phyloP scores from a whole-genome alignment of 2,888 invertebrate genomes.

The Pyralis farinalis region DNA sequence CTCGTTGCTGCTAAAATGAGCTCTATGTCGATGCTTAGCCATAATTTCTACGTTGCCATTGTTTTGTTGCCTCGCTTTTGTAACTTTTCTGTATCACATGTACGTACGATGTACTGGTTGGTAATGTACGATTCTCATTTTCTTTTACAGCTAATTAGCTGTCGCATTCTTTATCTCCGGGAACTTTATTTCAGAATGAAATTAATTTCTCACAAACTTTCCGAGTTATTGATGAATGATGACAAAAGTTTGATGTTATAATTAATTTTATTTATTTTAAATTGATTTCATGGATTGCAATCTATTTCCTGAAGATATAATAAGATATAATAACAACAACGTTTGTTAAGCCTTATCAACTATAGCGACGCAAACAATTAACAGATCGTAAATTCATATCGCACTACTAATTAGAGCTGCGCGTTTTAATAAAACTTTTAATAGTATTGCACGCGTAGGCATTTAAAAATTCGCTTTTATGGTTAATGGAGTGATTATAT shows the following conservation, averaged over 20 bases:
- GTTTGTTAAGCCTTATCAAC: conserved; percentile 64
- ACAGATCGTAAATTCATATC: conserved; percentile 59
- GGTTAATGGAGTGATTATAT: conserved; percentile 21
- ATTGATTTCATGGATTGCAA: too few species aligned
- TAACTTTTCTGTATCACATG: conserved; percentile 40
- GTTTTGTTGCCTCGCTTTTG: conserved; percentile 40
- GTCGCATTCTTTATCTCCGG: conserved; percentile 10
- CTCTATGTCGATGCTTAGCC: conserved; percentile 44
- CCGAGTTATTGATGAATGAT: too few species aligned
- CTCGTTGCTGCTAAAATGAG: conserved; percentile 20
- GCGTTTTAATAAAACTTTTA: conserved; percentile 40
- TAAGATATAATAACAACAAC: conserved; percentile 13
- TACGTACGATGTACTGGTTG: conserved; percentile 41
- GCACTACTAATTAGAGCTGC: conserved; percentile 43
- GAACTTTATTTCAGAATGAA: neutral
- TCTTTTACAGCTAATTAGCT: conserved; percentile 10
- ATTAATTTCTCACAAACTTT: too few species aligned
- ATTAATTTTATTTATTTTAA: too few species aligned
- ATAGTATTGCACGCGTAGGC: conserved; percentile 23
- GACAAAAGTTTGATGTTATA: neutral
- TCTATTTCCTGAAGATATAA: neutral
- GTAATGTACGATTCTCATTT: conserved; percentile 34
- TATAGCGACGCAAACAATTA: conserved; percentile 64
- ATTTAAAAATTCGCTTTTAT: conserved; percentile 22
- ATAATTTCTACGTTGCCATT: conserved; percentile 52